Percentiles rank a stretch among this genome's conserved stretches.
Evolutionary conservation across 2,888 invertebrate genomes (phyloP).

Genomic region (Rotaria macrura): DNA sequence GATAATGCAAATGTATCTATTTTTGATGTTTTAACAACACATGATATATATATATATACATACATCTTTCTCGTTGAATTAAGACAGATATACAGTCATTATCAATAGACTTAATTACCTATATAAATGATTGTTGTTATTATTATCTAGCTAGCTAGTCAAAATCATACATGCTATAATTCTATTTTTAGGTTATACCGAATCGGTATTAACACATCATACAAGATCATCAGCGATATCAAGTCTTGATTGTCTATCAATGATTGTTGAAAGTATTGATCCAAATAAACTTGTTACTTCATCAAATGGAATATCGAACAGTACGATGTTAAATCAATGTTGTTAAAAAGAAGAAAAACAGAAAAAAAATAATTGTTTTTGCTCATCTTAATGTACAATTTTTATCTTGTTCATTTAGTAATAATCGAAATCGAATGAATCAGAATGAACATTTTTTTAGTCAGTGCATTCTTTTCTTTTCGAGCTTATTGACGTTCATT

Average conservation of each 20-base stretch:
- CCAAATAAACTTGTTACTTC: conserved; percentile 36
- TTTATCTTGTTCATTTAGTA: neutral
- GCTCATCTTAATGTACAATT: neutral
- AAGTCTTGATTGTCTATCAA: conserved; percentile 61
- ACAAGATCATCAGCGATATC: conserved; percentile 44
- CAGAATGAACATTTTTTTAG: neutral
- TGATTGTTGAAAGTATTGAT: conserved; percentile 62
- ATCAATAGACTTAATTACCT: neutral
- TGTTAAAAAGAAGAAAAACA: neutral
- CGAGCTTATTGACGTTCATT: neutral
- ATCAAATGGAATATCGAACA: neutral
- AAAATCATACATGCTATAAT: neutral
- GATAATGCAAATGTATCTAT: neutral
- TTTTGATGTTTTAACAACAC: neutral
- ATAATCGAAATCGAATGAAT: neutral
- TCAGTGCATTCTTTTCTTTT: too few relatives aligned
- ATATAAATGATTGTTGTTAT: neutral
- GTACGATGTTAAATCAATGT: neutral
- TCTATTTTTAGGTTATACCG: conserved; percentile 1
- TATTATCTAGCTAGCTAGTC: neutral
- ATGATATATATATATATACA: neutral
- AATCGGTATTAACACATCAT: neutral
- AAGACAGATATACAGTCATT: neutral
- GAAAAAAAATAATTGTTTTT: too few relatives aligned
- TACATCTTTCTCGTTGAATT: neutral